Evolutionary conservation across 1,140 invertebrate genomes (phyloP), one percentile per base, ranked within the genome.

Genomic region (Lanistes nyassanus): DNA sequence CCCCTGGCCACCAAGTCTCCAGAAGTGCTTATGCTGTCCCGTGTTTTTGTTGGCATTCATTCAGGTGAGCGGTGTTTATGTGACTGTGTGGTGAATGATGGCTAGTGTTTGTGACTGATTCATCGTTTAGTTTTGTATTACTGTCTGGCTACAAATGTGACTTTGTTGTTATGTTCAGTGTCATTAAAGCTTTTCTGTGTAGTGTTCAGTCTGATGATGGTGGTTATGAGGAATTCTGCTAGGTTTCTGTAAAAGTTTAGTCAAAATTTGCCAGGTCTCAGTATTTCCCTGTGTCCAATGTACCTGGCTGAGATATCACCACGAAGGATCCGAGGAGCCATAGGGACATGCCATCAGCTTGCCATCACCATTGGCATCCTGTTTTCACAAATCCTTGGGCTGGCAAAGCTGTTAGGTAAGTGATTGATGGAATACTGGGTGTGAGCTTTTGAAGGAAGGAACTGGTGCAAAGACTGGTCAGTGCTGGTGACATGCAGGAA

Each of bases 1-100:
- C 96, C 97, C 76, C 97, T 98, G 91, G 92, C 95, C 85, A 93
- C 94, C 85, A 93, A 94, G 89, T 96, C 95, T 79, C 98, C 97
- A 90, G 97, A 98, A 92, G 94, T 99, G 92, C 92, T 99, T 85
- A 97, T 99, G 90, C 92, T 98, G 86, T 98, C 97, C 83, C 93
- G 98, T 90, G 96, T 99, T 91, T 94, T 99, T 88, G 98, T 98
- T 87, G 97, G 97, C 87, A 93, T 98, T 88, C 84, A 86, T 64
- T 86, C 83, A 76, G 88, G 87, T 87, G n/a, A n/a, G n/a, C n/a
- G n/a, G n/a, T n/a, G n/a, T n/a, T n/a, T n/a, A n/a, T n/a, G n/a
- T n/a, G n/a, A n/a, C n/a, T n/a, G n/a, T n/a, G n/a, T n/a, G n/a
- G n/a, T n/a, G n/a, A n/a, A n/a, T n/a, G n/a, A n/a, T n/a, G n/a